phyloP scores from a whole-genome alignment of 1,140 invertebrate genomes.

The Trichoplusia ni region DNA sequence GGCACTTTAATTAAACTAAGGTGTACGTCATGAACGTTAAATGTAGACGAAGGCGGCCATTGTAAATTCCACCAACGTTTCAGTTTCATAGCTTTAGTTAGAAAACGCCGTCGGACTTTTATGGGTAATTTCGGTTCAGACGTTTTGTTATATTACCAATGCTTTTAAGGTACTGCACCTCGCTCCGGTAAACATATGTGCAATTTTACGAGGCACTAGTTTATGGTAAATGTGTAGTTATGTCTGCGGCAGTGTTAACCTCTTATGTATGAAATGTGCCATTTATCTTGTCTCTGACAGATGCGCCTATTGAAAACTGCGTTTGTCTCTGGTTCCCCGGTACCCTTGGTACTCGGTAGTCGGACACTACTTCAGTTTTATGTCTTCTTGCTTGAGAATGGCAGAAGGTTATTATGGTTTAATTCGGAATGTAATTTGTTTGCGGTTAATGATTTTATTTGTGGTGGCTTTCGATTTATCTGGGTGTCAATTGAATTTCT shows the following conservation, averaged over 20 bases:
- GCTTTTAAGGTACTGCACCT: constrained; percentile 80
- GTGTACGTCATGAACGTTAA: constrained; percentile 73
- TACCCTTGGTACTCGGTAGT: not conserved
- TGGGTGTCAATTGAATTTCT: too few relatives aligned
- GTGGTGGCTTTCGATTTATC: not conserved
- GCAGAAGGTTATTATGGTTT: not conserved
- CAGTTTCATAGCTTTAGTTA: constrained; percentile 80
- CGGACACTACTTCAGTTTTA: constrained; percentile 14
- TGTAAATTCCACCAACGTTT: constrained; percentile 78
- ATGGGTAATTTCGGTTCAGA: constrained; percentile 81
- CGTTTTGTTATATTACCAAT: constrained; percentile 82
- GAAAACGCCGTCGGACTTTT: constrained; percentile 79
- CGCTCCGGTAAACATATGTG: constrained; percentile 79
- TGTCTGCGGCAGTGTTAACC: constrained; percentile 61
- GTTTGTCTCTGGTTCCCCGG: constrained; percentile 6
- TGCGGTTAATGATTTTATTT: constrained; percentile 6
- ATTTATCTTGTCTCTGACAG: constrained; percentile 48
- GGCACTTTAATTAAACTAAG: constrained; percentile 78
- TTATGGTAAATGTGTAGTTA: constrained; percentile 77
- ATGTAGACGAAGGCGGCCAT: constrained; percentile 71
- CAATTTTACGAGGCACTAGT: constrained; percentile 72
- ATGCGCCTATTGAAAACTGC: constrained; percentile 50
- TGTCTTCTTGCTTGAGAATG: not conserved
- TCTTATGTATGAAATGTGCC: constrained; percentile 51
- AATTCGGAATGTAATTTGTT: not conserved